Evolutionary conservation across 1,140 invertebrate genomes (phyloP).

Genomic region (Anagrus nilaparvatae): DNA sequence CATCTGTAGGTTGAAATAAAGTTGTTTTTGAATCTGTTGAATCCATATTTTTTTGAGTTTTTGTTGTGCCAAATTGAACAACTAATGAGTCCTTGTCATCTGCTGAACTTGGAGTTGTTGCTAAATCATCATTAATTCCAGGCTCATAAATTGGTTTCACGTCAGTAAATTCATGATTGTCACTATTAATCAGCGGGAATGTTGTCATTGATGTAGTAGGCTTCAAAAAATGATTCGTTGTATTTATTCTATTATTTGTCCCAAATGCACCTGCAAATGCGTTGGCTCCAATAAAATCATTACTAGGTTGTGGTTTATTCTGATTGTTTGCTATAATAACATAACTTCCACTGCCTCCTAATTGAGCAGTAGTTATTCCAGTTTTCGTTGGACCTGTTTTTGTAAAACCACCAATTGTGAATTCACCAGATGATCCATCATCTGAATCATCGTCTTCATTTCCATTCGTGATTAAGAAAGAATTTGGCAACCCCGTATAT

Average conservation of each 20-base stretch:
- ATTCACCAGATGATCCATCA: slow-evolving; percentile 6
- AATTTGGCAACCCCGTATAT: slow-evolving; percentile 18
- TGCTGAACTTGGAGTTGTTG: slow-evolving; percentile 3
- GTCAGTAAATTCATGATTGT: slow-evolving; percentile 22
- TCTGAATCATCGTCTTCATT: slow-evolving; percentile 3
- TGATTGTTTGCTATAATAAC: slow-evolving; percentile 21
- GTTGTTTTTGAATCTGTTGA: too few relatives aligned
- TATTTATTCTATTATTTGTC: slow-evolving; percentile 12
- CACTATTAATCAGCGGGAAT: background rate
- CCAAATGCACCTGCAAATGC: slow-evolving; percentile 31
- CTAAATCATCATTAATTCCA: slow-evolving; percentile 9
- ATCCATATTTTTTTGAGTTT: too few relatives aligned
- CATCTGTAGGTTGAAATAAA: too few relatives aligned
- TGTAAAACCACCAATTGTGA: slow-evolving; percentile 28
- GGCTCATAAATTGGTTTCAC: slow-evolving; percentile 21
- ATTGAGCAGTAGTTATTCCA: slow-evolving; percentile 33
- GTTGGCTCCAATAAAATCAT: slow-evolving; percentile 31
- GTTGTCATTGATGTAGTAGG: slow-evolving; percentile 8
- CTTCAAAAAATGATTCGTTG: slow-evolving; percentile 6
- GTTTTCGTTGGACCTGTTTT: slow-evolving; percentile 38
- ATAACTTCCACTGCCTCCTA: slow-evolving; percentile 35
- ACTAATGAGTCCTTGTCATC: too few relatives aligned
- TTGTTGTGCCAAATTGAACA: too few relatives aligned
- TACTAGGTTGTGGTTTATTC: slow-evolving; percentile 20
- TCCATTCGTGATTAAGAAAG: slow-evolving; percentile 12